Evolutionary conservation across 1,140 invertebrate genomes (phyloP), one percentile per base, ranked within the genome.

Genomic region (Bombus waltoni): DNA sequence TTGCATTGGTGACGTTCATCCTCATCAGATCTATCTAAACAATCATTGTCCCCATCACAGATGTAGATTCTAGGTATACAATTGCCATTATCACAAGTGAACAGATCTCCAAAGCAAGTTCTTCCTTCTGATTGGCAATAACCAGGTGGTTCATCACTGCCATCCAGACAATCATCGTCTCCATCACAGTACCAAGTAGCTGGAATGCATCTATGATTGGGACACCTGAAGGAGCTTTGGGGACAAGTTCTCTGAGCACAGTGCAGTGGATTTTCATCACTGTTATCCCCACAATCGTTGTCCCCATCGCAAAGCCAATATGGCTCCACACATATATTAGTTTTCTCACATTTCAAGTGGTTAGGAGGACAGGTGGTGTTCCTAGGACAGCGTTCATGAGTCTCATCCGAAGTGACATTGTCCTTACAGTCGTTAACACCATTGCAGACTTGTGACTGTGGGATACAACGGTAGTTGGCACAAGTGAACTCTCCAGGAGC

Each of bases 11-110:
- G 98, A 80, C 98, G 94, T 66, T 97, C 97, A 90, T 99, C 98
- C 95, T 99, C 98, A 92, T 99, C 98, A 44, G 98, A 98, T 92
- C 97, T 97, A 93, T 99, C 99, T 87, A 98, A 94, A 94, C 99
- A 99, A 95, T 99, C 98, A 93, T 98, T 98, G 93, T 99, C 98
- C 1, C 98, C 98, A 94, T 99, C 99, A 93, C 99, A 99, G n/a
- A 99, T 98, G 94, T 99, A 99, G 85, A 98, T 99, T 84, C 98
- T 96, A 0, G 98, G 98, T 87, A 99, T 99, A 93, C 99, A 99
- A 92, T 99, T 99, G 11, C 98, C 99, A 95, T 99, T 99, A 91
- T 98, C 98, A 92, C 99, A 99, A 0, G 98, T 99, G 92, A 99
- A 99, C 1, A 99, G 95, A 94, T 99, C 98, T 0, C 98, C 98